Percentiles rank a stretch among this genome's conserved stretches.
These are phyloP conservation scores for Polyommatus iphigenia DNA, from an alignment of 2,888 invertebrate species.

Conservation along the genomic window DNA sequence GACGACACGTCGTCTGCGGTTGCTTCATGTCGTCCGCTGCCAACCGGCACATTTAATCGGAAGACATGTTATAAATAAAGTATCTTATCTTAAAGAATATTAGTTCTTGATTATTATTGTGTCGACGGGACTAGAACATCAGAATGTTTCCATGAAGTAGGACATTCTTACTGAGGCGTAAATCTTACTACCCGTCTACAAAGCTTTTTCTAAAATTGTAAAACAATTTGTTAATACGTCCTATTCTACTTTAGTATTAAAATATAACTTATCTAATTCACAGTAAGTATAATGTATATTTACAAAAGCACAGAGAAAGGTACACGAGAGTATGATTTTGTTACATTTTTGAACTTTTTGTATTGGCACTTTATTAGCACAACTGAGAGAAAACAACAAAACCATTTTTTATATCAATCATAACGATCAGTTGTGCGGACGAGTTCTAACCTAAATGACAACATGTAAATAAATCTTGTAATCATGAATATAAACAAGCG, in stretches of 20 bases:
- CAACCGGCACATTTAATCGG: too few species aligned
- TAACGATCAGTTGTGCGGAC: neutral
- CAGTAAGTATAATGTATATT: too few species aligned
- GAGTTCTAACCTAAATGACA: neutral
- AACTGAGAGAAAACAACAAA: neutral
- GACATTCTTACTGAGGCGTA: neutral
- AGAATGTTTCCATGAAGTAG: neutral
- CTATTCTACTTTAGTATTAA: slow-evolving; percentile 26
- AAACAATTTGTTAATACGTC: neutral
- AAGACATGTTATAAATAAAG: neutral
- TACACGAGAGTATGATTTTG: slow-evolving; percentile 69
- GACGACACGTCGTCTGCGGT: too few species aligned
- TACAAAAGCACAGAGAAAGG: slow-evolving; percentile 50
- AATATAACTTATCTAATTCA: slow-evolving; percentile 32
- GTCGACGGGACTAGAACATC: slow-evolving; percentile 20
- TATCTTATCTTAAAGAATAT: neutral
- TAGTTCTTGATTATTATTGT: neutral
- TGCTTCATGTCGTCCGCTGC: too few species aligned
- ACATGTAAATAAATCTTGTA: neutral
- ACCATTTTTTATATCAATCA: neutral
- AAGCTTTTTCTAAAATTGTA: neutral
- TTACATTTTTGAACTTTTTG: slow-evolving; percentile 36
- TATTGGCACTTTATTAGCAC: slow-evolving; percentile 15
- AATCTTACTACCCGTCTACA: neutral
- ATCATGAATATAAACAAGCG: slow-evolving; percentile 7